phyloP scores from a whole-genome alignment of 2,797 vertebrate species.

The Pseudopleuronectes americanus region DNA sequence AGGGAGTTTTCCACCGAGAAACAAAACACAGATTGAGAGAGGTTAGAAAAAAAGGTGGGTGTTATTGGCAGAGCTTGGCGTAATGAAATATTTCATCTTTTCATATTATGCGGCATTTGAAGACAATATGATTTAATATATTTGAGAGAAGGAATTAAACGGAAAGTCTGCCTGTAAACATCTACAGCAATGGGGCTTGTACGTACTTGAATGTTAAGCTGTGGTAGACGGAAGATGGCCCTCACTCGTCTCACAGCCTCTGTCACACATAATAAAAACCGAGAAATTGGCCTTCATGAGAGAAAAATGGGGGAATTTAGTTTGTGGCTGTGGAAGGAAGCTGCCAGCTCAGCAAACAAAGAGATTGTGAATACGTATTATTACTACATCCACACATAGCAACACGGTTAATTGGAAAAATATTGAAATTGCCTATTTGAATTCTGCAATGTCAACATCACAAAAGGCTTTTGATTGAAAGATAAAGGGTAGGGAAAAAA shows the following conservation, averaged over 20 bases:
- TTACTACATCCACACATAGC: slow-evolving; percentile 25
- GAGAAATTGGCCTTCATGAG: slow-evolving; percentile 52
- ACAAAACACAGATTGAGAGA: slow-evolving; percentile 35
- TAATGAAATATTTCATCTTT: slow-evolving; percentile 57
- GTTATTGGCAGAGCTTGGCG: slow-evolving; percentile 42
- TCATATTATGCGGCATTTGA: slow-evolving; percentile 43
- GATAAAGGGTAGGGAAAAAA: slow-evolving; percentile 17
- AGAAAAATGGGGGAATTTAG: slow-evolving; percentile 24
- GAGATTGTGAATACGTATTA: slow-evolving; percentile 50
- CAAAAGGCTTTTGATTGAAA: slow-evolving; percentile 39
- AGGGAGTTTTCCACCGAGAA: slow-evolving; percentile 55
- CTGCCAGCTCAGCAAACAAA: slow-evolving; percentile 60
- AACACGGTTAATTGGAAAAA: slow-evolving; percentile 53
- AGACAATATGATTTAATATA: slow-evolving; percentile 20
- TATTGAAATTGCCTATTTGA: slow-evolving; percentile 49
- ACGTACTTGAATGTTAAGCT: slow-evolving; percentile 20
- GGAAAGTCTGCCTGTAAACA: slow-evolving; percentile 16
- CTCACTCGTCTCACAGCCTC: slow-evolving; percentile 20
- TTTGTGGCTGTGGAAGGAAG: slow-evolving; percentile 39
- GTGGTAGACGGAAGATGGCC: slow-evolving; percentile 6
- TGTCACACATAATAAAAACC: slow-evolving; percentile 36
- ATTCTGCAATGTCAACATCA: slow-evolving; percentile 50
- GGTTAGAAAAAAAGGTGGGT: slow-evolving; percentile 31
- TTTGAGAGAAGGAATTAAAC: slow-evolving; percentile 29
- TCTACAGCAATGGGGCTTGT: slow-evolving; percentile 24